A percentile compares a stretch with the other conserved stretches of the same genome.
Conservation (phyloP, 2,797 vertebrate species). For the Dromococcyx pavoninus region DNA sequence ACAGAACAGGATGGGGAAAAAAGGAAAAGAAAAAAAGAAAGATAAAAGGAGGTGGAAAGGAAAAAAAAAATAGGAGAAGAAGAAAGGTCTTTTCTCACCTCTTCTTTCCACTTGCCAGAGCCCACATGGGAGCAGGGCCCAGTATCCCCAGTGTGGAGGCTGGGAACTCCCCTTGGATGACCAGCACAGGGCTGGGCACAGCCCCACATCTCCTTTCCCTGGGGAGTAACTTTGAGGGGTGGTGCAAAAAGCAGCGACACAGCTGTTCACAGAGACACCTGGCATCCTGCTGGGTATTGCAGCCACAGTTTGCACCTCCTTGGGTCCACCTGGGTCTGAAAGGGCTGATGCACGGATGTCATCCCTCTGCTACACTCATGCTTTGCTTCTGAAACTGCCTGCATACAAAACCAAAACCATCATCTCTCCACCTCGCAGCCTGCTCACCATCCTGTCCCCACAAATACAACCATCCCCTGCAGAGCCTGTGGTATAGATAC, state of each 20-base stretch:
- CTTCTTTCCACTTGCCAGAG: slow-evolving; percentile 6
- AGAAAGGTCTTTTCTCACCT: background rate
- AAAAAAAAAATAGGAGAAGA: background rate
- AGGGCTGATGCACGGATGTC: background rate
- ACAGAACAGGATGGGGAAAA: background rate
- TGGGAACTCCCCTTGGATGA: background rate
- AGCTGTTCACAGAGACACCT: background rate
- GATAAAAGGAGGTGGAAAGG: too few relatives aligned
- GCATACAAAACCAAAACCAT: background rate
- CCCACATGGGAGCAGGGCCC: background rate
- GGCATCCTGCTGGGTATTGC: background rate
- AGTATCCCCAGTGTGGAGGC: background rate
- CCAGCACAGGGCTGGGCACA: background rate
- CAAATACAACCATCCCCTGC: fast-evolving
- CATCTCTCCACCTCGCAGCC: background rate
- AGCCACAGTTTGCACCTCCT: background rate
- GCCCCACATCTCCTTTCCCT: background rate
- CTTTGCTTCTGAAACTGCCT: background rate
- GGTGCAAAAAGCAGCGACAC: background rate
- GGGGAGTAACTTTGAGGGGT: background rate
- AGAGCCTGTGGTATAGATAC: fast-evolving
- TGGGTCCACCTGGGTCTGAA: background rate
- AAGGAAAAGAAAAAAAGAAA: background rate
- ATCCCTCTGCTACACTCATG: fast-evolving
- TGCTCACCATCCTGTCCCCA: fast-evolving